Evolutionary conservation across 2,888 invertebrate species (phyloP), one percentile per base, ranked within the genome.

Genomic region (Geophilus truncorum): DNA sequence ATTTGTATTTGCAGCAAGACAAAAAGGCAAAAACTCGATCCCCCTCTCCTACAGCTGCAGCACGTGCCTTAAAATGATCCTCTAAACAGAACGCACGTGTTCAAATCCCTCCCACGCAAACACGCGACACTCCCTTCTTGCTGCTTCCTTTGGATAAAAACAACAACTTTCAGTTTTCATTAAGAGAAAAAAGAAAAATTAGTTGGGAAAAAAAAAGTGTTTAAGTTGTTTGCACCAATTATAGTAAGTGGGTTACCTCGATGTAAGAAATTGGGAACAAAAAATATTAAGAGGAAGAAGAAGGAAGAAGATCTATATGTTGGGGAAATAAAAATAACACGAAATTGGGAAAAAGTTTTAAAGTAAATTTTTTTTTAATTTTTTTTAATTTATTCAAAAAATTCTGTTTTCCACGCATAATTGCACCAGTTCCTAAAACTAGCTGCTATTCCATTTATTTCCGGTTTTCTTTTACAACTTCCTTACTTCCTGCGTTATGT

Each of bases 221-320:
- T 9, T 25, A 12, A 62, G 62, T 62, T 62, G 62, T 62, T 62
- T 62, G 62, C 62, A 62, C 62, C 62, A 62, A 62, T 62, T 62
- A 62, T 62, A 62, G 62, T 23, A 62, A 62, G 62, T 62, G 25
- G 62, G 62, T 62, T 25, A 62, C 62, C 62, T 62, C 62, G 62
- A 62, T 62, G 25, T 21, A 62, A 18, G 15, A 62, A 23, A 62
- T 62, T 62, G 23, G 28, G 62, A 62, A 62, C 62, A 15, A 62
- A 62, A 62, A 62, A 62, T 9, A 45, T n/a, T 45, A 7, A 1
- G 4, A 62, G 62, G 62, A 28, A 28, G 62, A 62, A 25, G 23
- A 62, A 15, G 5, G 62, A 45, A 45, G n/a, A n/a, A n/a, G n/a
- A n/a, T n/a, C n/a, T n/a, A n/a, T n/a, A n/a, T n/a, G n/a, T n/a